phyloP scores from a whole-genome alignment of 2,888 invertebrate species.

The Phyto melanocephala region DNA sequence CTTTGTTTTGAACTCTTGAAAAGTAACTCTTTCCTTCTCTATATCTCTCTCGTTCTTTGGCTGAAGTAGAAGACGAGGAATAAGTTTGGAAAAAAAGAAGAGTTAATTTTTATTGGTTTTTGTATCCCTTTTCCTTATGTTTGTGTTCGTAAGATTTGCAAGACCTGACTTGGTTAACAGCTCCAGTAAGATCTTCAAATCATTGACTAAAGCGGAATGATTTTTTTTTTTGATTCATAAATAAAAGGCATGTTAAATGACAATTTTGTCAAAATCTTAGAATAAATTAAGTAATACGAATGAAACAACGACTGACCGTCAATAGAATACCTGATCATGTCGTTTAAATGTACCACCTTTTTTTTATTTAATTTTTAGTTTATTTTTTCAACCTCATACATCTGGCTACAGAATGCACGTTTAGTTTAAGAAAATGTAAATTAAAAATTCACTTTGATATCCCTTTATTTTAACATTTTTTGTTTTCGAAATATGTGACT shows the following conservation, averaged over 20 bases:
- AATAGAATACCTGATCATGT: conserved; percentile 52
- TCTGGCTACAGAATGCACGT: conserved; percentile 30
- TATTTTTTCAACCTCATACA: background rate
- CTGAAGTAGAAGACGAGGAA: conserved; percentile 7
- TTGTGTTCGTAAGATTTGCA: conserved; percentile 47
- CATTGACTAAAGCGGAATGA: conserved; percentile 50
- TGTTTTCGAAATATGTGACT: background rate
- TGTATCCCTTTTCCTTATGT: conserved; percentile 23
- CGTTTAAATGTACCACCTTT: conserved; percentile 8
- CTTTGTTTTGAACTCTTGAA: conserved; percentile 67
- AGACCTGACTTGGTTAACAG: conserved; percentile 34
- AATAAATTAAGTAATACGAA: background rate
- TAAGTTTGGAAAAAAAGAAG: conserved; percentile 25
- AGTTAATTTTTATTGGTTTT: conserved; percentile 36
- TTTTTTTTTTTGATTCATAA: background rate
- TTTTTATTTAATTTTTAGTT: background rate
- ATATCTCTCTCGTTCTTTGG: background rate
- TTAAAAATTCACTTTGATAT: background rate
- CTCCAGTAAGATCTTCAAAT: conserved; percentile 44
- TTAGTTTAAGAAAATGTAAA: conserved; percentile 11
- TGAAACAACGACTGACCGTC: conserved; percentile 48
- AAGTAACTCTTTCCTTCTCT: conserved; percentile 60
- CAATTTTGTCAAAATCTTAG: background rate
- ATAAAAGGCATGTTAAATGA: conserved; percentile 38
- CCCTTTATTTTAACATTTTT: background rate